phyloP scores from a whole-genome alignment of 30 jellyfish, hydroid and myxozoan species.

The Pseudorhiza aurosa region DNA sequence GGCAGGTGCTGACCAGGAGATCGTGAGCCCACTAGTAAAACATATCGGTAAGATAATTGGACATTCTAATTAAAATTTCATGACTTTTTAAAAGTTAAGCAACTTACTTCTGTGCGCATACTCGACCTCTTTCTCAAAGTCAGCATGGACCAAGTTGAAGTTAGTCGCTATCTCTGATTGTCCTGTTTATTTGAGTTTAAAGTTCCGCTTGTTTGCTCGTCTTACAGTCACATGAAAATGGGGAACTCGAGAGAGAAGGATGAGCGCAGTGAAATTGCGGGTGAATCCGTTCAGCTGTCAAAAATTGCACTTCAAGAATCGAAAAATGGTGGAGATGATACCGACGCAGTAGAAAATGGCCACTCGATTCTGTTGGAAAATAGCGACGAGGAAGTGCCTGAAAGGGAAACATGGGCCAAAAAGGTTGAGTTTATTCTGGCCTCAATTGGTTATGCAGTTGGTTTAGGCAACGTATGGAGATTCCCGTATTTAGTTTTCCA shows the following conservation, averaged over 20 bases:
- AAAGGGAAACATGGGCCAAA: constrained; percentile 91
- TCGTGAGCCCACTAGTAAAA: constrained; percentile 32
- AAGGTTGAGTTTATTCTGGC: constrained; percentile 87
- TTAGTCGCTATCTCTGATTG: background rate
- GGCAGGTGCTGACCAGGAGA: constrained; percentile 51
- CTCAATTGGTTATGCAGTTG: constrained; percentile 95
- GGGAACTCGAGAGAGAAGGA: constrained; percentile 30
- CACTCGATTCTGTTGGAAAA: constrained; percentile 17
- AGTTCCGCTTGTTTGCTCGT: background rate
- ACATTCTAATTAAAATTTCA: constrained; percentile 35
- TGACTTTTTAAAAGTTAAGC: constrained; percentile 36
- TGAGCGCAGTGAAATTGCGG: background rate
- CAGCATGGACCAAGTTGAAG: constrained; percentile 10
- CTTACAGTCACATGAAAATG: background rate
- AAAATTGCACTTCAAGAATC: constrained; percentile 7
- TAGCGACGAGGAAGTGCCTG: constrained; percentile 41
- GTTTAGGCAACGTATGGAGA: constrained; percentile 97
- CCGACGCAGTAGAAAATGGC: constrained; percentile 45
- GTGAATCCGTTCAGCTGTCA: constrained; percentile 24
- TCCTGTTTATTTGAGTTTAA: too few relatives aligned
- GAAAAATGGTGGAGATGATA: constrained; percentile 23
- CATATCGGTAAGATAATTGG: constrained; percentile 9
- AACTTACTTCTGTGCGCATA: constrained; percentile 7
- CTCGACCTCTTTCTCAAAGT: constrained; percentile 29
- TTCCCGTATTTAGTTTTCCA: constrained; percentile 90